Percentiles rank a stretch among this genome's conserved stretches.
phyloP scores from a whole-genome alignment of 2,113 vertebrate species.

The Aleadryas rufinucha region DNA sequence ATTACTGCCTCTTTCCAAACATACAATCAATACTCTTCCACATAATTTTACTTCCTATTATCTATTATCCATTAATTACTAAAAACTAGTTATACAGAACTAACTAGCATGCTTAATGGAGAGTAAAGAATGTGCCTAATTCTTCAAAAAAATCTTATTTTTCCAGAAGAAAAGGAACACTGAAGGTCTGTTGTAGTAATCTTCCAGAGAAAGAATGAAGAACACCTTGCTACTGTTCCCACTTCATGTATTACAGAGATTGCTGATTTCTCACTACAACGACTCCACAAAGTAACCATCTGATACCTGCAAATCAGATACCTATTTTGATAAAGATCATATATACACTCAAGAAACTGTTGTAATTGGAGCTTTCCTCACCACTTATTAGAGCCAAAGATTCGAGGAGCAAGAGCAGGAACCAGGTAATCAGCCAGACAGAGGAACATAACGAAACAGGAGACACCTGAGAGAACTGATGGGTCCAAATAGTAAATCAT shows the following conservation, averaged over 20 bases:
- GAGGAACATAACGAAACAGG: conserved; percentile 90
- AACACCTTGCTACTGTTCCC: background rate
- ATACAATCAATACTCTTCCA: background rate
- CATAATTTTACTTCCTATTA: background rate
- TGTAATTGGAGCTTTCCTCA: conserved; percentile 62
- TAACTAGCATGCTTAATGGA: background rate
- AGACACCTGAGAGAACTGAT: conserved; percentile 93
- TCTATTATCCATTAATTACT: background rate
- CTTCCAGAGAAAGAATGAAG: background rate
- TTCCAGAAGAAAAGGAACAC: background rate
- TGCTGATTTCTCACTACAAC: background rate
- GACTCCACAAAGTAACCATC: background rate
- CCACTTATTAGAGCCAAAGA: conserved; percentile 98
- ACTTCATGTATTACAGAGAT: background rate
- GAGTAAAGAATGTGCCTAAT: background rate
- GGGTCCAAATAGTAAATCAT: conserved; percentile 94
- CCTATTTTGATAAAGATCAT: background rate
- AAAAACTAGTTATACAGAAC: background rate
- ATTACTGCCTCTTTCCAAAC: background rate
- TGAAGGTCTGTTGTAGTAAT: background rate
- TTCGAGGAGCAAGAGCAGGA: conserved; percentile 89
- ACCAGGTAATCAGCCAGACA: conserved; percentile 97
- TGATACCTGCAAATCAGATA: background rate
- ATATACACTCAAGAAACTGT: background rate
- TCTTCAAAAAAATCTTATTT: background rate